These are phyloP conservation scores for Rhodophaea formosa DNA, from an alignment of 2,888 invertebrate species.

Conservation along the genomic window DNA sequence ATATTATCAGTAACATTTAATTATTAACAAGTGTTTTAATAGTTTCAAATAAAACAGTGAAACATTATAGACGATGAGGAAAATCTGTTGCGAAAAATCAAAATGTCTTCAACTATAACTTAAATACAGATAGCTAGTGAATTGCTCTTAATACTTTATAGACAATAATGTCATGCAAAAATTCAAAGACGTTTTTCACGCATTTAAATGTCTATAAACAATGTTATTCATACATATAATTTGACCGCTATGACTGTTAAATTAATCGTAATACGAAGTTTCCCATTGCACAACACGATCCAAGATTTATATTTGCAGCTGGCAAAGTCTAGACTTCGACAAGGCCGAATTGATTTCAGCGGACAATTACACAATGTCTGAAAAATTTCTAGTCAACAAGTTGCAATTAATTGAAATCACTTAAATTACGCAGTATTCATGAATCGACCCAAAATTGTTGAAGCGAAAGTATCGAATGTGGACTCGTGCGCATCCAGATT, in stretches of 20 bases:
- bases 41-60: no score
- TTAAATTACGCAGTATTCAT: constrained; percentile 2
- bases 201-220: no score
- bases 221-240: no score
- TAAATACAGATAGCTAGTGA: no score
- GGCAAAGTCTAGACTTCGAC: constrained; percentile 9
- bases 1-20: no score
- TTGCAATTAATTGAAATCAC: constrained; percentile 14
- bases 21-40: no score
- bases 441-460: constrained; percentile 13
- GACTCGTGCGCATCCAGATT: constrained; percentile 68
- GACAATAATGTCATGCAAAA: no score
- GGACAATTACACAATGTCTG: constrained; percentile 24
- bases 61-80: no score
- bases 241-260: background rate
- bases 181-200: no score
- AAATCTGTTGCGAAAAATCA: no score
- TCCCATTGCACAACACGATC: background rate
- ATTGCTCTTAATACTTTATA: no score
- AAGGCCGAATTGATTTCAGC: constrained; percentile 11
- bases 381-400: constrained; percentile 19
- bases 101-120: no score
- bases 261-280: background rate
- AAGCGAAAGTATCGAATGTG: constrained; percentile 59
- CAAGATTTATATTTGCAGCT: constrained; percentile 12